Evolutionary conservation across 2,113 vertebrate genomes (phyloP).

Genomic region (Pomatostomus ruficeps): DNA sequence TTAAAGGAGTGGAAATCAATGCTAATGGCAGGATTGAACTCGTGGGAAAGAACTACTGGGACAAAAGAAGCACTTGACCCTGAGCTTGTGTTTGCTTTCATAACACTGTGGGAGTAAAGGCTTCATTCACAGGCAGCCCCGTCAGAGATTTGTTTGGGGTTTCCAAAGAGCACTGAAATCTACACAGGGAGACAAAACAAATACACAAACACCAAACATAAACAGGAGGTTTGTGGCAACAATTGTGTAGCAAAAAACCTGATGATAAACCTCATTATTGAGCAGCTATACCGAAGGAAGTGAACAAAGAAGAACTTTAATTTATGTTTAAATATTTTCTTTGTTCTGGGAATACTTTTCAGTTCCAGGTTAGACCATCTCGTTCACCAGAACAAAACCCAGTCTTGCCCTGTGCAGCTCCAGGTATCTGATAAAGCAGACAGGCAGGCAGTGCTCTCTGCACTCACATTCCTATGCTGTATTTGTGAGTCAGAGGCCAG

Average conservation of each 20-base stretch:
- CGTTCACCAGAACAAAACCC: neutral
- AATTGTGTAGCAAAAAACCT: slow-evolving; percentile 55
- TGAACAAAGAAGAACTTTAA: slow-evolving; percentile 25
- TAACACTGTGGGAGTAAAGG: slow-evolving; percentile 84
- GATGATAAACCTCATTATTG: slow-evolving; percentile 22
- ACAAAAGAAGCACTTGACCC: slow-evolving; percentile 94
- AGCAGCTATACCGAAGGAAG: slow-evolving; percentile 45
- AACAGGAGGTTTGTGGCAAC: slow-evolving; percentile 69
- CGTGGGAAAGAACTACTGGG: slow-evolving; percentile 87
- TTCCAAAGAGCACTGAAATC: slow-evolving; percentile 78
- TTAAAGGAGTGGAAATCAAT: slow-evolving; percentile 85
- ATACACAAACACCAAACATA: slow-evolving; percentile 80
- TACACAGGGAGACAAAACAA: slow-evolving; percentile 80
- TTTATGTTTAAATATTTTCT: slow-evolving; percentile 17
- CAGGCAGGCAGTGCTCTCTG: neutral
- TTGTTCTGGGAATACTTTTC: slow-evolving; percentile 34
- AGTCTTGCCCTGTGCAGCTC: neutral
- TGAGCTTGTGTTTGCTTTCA: slow-evolving; percentile 92
- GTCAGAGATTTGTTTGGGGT: slow-evolving; percentile 83
- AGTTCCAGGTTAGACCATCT: neutral
- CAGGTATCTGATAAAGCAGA: neutral
- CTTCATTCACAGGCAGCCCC: slow-evolving; percentile 81
- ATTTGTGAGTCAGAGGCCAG: neutral
- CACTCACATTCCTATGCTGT: accelerated
- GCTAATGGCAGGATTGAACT: slow-evolving; percentile 88